A percentile compares a stretch with the other conserved stretches of the same genome.
Evolutionary conservation across 2,888 invertebrate species (phyloP).

Genomic region (Synanthedon andrenaeformis): DNA sequence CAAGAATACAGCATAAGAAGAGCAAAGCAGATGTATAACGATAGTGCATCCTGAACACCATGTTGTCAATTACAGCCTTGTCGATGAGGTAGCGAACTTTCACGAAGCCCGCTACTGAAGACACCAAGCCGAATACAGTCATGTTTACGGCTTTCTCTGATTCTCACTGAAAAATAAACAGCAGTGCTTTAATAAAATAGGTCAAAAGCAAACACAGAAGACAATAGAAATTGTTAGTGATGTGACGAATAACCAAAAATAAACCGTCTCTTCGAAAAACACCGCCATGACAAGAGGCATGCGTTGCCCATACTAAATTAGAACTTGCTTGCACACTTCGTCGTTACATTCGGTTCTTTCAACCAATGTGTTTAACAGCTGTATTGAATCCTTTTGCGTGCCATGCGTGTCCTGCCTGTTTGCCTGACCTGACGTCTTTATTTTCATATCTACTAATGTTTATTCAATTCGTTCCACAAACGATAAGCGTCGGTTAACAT

Average conservation of each 20-base stretch:
- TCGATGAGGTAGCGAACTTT: slow-evolving; percentile 90
- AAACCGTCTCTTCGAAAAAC: slow-evolving; percentile 26
- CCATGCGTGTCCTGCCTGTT: slow-evolving; percentile 2
- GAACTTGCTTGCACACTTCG: slow-evolving; percentile 49
- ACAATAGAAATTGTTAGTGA: not conserved
- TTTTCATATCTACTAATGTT: slow-evolving; percentile 23
- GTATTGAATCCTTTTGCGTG: slow-evolving; percentile 16
- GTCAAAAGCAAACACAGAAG: not conserved
- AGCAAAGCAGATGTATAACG: slow-evolving; percentile 87
- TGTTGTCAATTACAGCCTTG: slow-evolving; percentile 90
- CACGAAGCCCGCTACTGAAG: slow-evolving; percentile 90
- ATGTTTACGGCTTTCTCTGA: slow-evolving; percentile 60
- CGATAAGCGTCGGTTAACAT: not conserved
- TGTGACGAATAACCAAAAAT: slow-evolving; percentile 27
- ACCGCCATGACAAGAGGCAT: slow-evolving; percentile 47
- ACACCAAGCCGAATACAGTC: slow-evolving; percentile 87
- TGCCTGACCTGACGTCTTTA: slow-evolving; percentile 21
- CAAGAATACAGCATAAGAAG: slow-evolving; percentile 87
- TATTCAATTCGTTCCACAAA: slow-evolving; percentile 13
- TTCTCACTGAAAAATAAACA: slow-evolving; percentile 24
- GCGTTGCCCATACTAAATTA: slow-evolving; percentile 49
- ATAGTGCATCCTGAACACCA: slow-evolving; percentile 90
- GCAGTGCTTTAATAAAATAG: not conserved
- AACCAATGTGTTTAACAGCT: slow-evolving; percentile 48
- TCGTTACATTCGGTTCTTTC: slow-evolving; percentile 34